These are phyloP conservation scores for Leucophora obtusa DNA, from an alignment of 2,888 invertebrate genomes.

Conservation along the genomic window DNA sequence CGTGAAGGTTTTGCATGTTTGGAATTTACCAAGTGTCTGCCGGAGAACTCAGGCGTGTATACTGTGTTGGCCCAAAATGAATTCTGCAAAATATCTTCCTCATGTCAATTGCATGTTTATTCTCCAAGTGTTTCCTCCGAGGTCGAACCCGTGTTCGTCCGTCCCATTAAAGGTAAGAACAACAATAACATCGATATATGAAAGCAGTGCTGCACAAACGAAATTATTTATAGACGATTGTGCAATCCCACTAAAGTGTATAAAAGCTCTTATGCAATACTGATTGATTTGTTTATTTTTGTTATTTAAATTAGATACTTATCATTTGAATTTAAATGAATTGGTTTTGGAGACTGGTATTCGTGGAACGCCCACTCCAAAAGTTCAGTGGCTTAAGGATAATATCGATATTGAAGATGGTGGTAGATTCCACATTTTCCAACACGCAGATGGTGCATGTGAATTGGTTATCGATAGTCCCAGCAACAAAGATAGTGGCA, in stretches of 20 bases:
- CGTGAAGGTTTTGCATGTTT: conserved; percentile 85
- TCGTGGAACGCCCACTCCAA: conserved; percentile 85
- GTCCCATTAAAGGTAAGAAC: conserved; percentile 84
- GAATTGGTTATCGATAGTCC: conserved; percentile 85
- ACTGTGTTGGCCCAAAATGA: conserved; percentile 87
- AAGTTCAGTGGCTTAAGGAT: conserved; percentile 88
- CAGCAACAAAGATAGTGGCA: conserved; percentile 84
- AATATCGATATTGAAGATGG: conserved; percentile 81
- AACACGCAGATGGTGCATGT: conserved; percentile 87
- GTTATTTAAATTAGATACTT: conserved; percentile 81
- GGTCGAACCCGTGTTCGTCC: conserved; percentile 86
- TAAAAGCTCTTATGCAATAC: conserved; percentile 51
- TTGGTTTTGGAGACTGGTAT: conserved; percentile 88
- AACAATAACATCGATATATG: background rate
- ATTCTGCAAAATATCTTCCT: conserved; percentile 84
- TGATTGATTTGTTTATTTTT: conserved; percentile 1
- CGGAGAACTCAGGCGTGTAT: conserved; percentile 88
- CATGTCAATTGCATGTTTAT: conserved; percentile 86
- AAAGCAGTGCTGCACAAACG: background rate
- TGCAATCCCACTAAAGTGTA: conserved; percentile 31
- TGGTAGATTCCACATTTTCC: conserved; percentile 83
- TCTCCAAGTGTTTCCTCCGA: conserved; percentile 80
- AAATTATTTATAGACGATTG: conserved; percentile 35
- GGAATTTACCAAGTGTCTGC: conserved; percentile 84
- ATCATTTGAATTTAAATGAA: conserved; percentile 86